A percentile compares a stretch with the other conserved stretches of the same genome.
These are phyloP conservation scores for Bombyx mori DNA, from an alignment of 1,140 invertebrate genomes.

Conservation along the genomic window ASM3026992v2 NC_085129.1:11617501-11618000, in stretches of 20 bases:
- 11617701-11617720: constrained; percentile 48
- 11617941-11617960: too few species aligned
- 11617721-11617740: constrained; percentile 51
- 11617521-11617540: constrained; percentile 44
- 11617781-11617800: constrained; percentile 24
- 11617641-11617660: constrained; percentile 47
- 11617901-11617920: too few species aligned
- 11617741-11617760: constrained; percentile 56
- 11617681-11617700: constrained; percentile 54
- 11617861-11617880: too few species aligned
- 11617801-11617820: constrained; percentile 18
- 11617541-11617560: not conserved
- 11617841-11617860: not conserved
- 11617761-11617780: constrained; percentile 38
- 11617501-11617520: constrained; percentile 41
- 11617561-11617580: constrained; percentile 33
- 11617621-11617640: constrained; percentile 64
- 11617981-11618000: too few species aligned
- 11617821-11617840: constrained; percentile 6
- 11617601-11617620: constrained; percentile 46
- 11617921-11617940: too few species aligned
- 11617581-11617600: constrained; percentile 30
- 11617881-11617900: too few species aligned
- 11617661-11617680: constrained; percentile 47
- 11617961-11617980: too few species aligned